A percentile compares a stretch with the other conserved stretches of the same genome.
These are phyloP conservation scores for Mylabris sibirica DNA, from an alignment of 2,888 invertebrate genomes.

Conservation along the genomic window DNA sequence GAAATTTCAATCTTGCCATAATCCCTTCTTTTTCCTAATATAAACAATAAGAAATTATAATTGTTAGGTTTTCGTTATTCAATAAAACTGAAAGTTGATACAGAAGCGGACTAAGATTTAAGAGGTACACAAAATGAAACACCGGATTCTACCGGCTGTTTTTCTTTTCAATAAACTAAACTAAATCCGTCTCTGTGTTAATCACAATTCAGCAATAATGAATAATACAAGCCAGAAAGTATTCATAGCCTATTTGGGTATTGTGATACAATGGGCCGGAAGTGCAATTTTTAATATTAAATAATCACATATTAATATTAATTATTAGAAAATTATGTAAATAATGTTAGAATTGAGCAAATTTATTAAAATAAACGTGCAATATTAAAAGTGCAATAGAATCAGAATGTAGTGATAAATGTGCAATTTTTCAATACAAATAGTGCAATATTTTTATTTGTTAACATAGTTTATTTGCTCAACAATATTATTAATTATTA, in stretches of 20 bases:
- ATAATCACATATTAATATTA: slow-evolving; percentile 41
- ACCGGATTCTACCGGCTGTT: too few relatives aligned
- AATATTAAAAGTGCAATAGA: slow-evolving; percentile 33
- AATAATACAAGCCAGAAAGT: background rate
- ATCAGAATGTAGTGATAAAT: slow-evolving; percentile 23
- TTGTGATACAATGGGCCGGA: slow-evolving; percentile 60
- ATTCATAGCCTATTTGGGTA: slow-evolving; percentile 7
- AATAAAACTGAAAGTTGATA: background rate
- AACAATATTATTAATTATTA: slow-evolving; percentile 15
- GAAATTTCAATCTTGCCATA: slow-evolving; percentile 8
- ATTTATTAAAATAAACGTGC: slow-evolving; percentile 26
- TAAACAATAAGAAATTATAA: background rate
- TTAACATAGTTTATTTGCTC: slow-evolving; percentile 17
- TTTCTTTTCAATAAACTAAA: too few relatives aligned
- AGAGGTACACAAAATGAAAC: too few relatives aligned
- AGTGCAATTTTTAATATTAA: slow-evolving; percentile 53
- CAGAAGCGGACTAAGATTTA: background rate
- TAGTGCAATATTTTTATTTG: slow-evolving; percentile 35
- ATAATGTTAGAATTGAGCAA: background rate
- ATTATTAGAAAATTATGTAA: slow-evolving; percentile 29
- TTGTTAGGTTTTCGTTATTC: background rate
- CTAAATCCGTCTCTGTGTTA: background rate
- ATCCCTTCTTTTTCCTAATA: background rate
- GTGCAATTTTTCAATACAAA: slow-evolving; percentile 30
- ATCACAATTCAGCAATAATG: background rate